Conservation (phyloP, 2,113 vertebrate genomes). For the Sceloporus tristichus region DNA sequence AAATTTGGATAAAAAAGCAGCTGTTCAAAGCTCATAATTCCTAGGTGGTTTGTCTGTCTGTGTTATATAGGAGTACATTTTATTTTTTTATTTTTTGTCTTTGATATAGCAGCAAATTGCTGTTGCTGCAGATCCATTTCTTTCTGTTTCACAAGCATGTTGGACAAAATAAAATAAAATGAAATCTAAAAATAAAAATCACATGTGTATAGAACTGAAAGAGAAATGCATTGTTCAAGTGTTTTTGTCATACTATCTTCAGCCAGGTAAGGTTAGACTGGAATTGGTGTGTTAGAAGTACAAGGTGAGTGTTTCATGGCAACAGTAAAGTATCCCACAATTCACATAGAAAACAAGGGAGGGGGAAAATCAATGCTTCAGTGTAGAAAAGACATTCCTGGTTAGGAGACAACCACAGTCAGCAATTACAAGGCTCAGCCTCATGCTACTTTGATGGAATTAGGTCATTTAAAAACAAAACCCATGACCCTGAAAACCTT, state of each 20-base stretch:
- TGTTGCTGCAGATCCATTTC: not conserved
- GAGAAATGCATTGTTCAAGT: constrained; percentile 28
- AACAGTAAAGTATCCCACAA: constrained; percentile 46
- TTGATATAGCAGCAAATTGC: not conserved
- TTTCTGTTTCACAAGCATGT: not conserved
- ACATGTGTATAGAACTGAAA: not conserved
- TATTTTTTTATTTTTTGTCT: not conserved
- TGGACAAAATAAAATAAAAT: not conserved
- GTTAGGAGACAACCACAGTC: constrained; percentile 45
- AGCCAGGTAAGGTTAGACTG: not conserved
- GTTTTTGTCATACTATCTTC: constrained; percentile 13
- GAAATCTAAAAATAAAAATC: not conserved
- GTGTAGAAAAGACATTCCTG: constrained; percentile 40
- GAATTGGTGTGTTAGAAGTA: constrained; percentile 32
- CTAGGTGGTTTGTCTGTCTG: not conserved
- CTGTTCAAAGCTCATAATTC: not conserved
- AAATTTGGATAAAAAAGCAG: not conserved
- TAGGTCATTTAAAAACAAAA: constrained; percentile 24
- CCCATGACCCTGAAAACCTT: not conserved
- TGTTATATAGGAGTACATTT: not conserved
- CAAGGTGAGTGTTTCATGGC: not conserved
- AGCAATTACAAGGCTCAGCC: constrained; percentile 11
- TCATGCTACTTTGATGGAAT: not conserved
- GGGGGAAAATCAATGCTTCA: constrained; percentile 55
- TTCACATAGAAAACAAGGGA: constrained; percentile 53